Evolutionary conservation across 2,113 vertebrate species (phyloP).

Genomic region (Sardina pilchardus): DNA sequence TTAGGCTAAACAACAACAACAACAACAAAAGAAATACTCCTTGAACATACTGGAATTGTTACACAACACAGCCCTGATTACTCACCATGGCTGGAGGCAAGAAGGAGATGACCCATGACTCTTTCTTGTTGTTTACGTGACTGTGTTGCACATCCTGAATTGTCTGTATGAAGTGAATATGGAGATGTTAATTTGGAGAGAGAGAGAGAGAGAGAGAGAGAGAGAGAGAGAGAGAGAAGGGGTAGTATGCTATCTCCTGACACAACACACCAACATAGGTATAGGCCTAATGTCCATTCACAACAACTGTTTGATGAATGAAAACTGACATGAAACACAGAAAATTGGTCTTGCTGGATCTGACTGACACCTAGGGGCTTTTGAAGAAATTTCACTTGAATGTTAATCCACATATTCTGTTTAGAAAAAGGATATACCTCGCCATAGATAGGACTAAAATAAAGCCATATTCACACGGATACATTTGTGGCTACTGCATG

Average conservation of each 20-base stretch:
- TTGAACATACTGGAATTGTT: neutral
- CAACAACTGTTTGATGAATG: neutral
- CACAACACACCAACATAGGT: neutral
- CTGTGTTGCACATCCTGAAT: neutral
- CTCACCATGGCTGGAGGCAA: slow-evolving; percentile 10
- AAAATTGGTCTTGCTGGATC: neutral
- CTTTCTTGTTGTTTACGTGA: neutral
- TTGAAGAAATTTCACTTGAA: neutral
- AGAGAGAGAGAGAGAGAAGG: no score
- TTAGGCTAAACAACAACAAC: neutral
- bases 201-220: no score
- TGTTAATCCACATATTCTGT: neutral
- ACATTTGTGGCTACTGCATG: no score
- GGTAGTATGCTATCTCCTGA: neutral
- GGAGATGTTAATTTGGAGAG: no score
- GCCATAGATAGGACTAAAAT: neutral
- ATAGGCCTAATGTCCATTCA: neutral
- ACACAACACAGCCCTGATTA: neutral
- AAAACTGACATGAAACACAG: neutral
- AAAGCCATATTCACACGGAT: neutral
- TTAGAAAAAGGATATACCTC: neutral
- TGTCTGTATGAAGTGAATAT: neutral
- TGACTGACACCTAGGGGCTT: neutral
- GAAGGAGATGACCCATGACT: neutral
- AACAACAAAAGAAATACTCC: neutral